Percentiles rank a stretch among this genome's conserved stretches.
Evolutionary conservation across 2,113 vertebrate species (phyloP).

Genomic region (Colinus virginianus): DNA sequence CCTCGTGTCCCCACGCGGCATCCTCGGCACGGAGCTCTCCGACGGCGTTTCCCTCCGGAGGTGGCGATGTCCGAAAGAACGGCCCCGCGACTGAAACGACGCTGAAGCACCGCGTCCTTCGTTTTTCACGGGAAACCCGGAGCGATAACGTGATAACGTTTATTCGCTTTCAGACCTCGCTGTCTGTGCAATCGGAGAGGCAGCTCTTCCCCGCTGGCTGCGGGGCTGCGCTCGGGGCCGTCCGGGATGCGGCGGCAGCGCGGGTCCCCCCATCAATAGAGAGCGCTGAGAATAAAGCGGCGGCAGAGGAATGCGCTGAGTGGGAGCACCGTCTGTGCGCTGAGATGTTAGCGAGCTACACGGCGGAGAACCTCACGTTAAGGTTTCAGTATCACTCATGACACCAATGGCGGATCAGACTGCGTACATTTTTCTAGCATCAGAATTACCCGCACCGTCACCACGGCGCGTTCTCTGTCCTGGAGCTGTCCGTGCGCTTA

Average conservation of each 20-base stretch:
- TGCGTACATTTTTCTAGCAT: too few relatives aligned
- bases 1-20: not conserved
- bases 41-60: not conserved
- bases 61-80: not conserved
- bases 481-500: not conserved
- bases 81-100: not conserved
- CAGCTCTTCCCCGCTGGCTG: not conserved
- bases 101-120: not conserved
- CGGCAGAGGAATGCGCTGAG: not conserved
- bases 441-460: not conserved
- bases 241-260: too few relatives aligned
- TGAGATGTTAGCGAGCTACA: not conserved
- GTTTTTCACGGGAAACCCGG: not conserved
- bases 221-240: too few relatives aligned
- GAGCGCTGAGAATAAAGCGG: not conserved
- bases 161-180: not conserved
- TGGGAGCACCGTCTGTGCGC: not conserved
- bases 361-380: not conserved
- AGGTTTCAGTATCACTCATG: not conserved
- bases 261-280: not conserved
- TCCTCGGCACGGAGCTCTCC: not conserved
- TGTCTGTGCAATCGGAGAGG: not conserved
- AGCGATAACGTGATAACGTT: not conserved
- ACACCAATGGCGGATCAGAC: rapidly evolving
- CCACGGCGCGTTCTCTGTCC: not conserved